These are phyloP conservation scores for Vanessa cardui DNA, from an alignment of 2,888 invertebrate species.

Conservation along the genomic window DNA sequence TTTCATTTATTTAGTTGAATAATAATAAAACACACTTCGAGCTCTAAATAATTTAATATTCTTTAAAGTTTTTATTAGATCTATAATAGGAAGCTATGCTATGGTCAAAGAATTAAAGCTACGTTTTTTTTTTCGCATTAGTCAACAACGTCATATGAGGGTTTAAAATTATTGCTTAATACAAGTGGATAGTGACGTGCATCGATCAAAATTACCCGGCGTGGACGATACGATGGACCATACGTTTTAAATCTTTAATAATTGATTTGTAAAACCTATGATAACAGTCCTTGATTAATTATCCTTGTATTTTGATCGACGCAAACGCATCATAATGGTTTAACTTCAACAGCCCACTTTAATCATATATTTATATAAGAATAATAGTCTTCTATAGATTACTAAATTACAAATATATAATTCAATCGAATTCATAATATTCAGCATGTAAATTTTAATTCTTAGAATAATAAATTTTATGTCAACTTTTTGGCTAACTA, in stretches of 20 bases:
- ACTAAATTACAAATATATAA: neutral
- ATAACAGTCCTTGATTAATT: too few relatives aligned
- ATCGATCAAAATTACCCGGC: neutral
- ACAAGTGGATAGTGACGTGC: neutral
- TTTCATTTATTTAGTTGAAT: constrained; percentile 44
- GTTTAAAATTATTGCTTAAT: constrained; percentile 4
- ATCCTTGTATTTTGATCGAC: neutral
- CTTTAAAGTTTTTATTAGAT: neutral
- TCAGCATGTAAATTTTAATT: neutral
- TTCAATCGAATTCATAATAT: neutral
- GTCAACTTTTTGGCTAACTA: too few relatives aligned
- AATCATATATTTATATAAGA: constrained; percentile 2
- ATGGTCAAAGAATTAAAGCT: constrained; percentile 13
- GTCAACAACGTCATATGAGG: neutral
- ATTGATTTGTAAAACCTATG: too few relatives aligned
- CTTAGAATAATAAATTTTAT: neutral
- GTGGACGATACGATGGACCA: too few relatives aligned
- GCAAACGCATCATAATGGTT: neutral
- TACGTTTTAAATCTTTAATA: too few relatives aligned
- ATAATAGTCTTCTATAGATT: neutral
- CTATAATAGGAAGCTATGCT: constrained; percentile 6
- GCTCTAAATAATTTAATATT: constrained; percentile 16
- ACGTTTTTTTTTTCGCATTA: neutral
- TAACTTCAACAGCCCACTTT: neutral
- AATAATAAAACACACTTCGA: neutral